These are phyloP conservation scores for Oncorhynchus masou DNA, from an alignment of 2,113 vertebrate species.

Conservation along the genomic window DNA sequence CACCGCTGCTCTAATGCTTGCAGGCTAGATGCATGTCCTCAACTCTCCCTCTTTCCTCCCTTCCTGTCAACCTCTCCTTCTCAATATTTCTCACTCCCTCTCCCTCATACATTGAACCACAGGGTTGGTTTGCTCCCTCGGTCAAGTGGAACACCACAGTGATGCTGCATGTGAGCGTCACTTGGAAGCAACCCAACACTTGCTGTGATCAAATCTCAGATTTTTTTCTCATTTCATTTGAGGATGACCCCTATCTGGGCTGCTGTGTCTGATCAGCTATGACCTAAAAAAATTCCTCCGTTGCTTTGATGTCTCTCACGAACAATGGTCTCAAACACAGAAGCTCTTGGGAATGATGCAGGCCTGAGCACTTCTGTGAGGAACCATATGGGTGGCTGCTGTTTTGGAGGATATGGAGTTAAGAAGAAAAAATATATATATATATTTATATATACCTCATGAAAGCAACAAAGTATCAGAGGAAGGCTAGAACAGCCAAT, in stretches of 20 bases:
- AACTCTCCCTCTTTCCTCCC: not conserved
- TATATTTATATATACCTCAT: too few species aligned
- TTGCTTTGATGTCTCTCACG: not conserved
- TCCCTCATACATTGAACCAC: not conserved
- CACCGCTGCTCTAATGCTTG: too few species aligned
- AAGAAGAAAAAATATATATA: too few species aligned
- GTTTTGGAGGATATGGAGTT: not conserved
- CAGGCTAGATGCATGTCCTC: not conserved
- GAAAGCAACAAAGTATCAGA: too few species aligned
- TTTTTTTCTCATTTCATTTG: not conserved
- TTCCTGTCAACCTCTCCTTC: not conserved
- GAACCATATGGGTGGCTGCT: not conserved
- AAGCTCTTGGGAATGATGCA: not conserved
- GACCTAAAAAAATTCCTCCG: not conserved
- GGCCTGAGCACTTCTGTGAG: not conserved
- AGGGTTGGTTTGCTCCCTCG: not conserved
- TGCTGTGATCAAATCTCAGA: conserved; percentile 8
- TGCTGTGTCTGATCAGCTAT: not conserved
- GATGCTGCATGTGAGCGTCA: not conserved
- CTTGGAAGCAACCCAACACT: not conserved
- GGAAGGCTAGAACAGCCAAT: too few species aligned
- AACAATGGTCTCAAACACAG: not conserved
- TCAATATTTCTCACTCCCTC: not conserved
- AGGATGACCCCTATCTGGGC: not conserved
- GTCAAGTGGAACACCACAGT: not conserved